Evolutionary conservation across 2,113 vertebrate species (phyloP), one percentile per base, ranked within the genome.

Genomic region (Burhinus bistriatus): DNA sequence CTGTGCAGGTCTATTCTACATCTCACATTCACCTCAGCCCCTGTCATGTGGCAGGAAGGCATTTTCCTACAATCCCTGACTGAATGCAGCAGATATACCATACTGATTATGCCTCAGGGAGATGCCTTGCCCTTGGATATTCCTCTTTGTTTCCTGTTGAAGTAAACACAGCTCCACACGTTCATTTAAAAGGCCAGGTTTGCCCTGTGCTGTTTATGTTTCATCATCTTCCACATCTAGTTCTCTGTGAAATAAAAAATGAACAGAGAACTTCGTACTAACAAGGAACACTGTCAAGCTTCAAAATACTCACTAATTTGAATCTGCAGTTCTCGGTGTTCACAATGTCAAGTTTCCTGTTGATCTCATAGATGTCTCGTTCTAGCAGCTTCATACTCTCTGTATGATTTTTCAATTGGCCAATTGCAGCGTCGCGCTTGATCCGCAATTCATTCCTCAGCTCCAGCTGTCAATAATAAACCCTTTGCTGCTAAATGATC

Each of bases 321-420:
- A 98, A 80, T 62, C 77, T 97, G 97, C 96, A 69, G 84, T 98
- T 98, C 96, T 98, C 96, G 2, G 65, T 59, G 14, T 95, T 89
- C 84, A 98, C 93, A 64, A 89, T 44, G 26, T 97, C 95, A 36
- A 77, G 36, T 81, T 94, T 98, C 70, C 97, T 82, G 65, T 96
- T 95, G 25, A 95, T 17, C 89, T 97, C 92, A 42, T 97, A 98
- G 81, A 97, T 93, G 86, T 95, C 95, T 90, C 82, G 93, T 91
- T 98, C 98, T 22, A 97, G 90, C 38, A 90, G 81, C 93, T 95
- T 98, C 45, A 98, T n/a, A 40, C 21, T 62, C 82, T 93, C 89
- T 38, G 97, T 95, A 20, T 94, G 96, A 11, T 5, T 38, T 90
- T 83, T 81, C 64, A 70, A 4, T 45, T 92, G 96, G 6, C 26